Base-by-base conservation (phyloP, 92 coral and sea anemone genomes). In the Montipora capitata region DNA sequence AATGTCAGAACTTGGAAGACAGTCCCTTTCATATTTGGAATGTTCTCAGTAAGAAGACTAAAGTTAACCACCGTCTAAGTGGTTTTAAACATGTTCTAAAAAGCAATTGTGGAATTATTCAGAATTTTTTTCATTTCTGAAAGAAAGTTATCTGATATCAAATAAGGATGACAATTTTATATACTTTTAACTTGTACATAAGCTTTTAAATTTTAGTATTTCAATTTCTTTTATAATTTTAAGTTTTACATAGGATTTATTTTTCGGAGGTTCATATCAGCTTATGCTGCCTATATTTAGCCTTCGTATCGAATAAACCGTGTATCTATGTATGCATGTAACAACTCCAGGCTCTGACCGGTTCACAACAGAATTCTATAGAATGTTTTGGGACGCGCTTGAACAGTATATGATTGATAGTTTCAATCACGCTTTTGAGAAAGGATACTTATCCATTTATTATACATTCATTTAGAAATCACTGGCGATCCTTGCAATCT, bases 21-120 rank as follows among this genome's bases (percentile, higher is more conserved):
- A 51, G 57, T 51, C 57, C 3, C 57, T 0, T 51, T 51, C 57
- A 51, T 51, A 64, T 64, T 64, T 64, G 39, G 70, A 14, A 64
- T 1, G 10, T 64, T 7, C 70, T 64, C n/a, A 27, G n/a, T 64
- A 64, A 27, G 70, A 64, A 64, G 18, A 66, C 11, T 10, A 66
- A 18, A 17, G 0, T 13, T 15, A 7, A 66, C 72, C 72, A 66
- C 41, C 7, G 72, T 66, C 72, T 66, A 66, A 66, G 72, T 0
- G 11, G 72, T 13, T 66, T 66, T 39, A 66, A 66, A 66, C 72
- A 66, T 14, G 72, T 56, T 0, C 72, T 66, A 66, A 66, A 39
- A 13, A 66, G 72, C 41, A 66, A 14, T 4, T 66, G 72, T 66
- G 38, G 72, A 66, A 66, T 66, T 66, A 66, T 66, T 66, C 72